These are phyloP conservation scores for Gobio occitaniae DNA, from an alignment of 2,797 vertebrate genomes.

Conservation along the genomic window DNA sequence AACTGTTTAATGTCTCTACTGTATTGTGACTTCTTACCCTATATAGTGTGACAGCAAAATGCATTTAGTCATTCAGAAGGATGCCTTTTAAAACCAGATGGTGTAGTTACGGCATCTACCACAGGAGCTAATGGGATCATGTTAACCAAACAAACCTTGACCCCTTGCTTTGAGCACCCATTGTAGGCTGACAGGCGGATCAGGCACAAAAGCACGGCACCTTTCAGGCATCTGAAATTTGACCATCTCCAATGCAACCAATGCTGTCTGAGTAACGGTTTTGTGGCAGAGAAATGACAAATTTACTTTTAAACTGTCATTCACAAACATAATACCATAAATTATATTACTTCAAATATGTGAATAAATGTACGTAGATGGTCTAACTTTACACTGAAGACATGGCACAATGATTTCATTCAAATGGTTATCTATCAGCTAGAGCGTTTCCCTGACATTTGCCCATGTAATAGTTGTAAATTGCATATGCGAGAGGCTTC, in stretches of 20 bases:
- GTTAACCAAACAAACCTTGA: constrained; percentile 11
- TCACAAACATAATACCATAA: neutral
- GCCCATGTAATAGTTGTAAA: constrained; percentile 38
- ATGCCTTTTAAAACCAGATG: neutral
- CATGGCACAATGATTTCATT: constrained; percentile 20
- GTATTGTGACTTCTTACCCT: neutral
- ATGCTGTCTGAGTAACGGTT: neutral
- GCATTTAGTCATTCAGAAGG: neutral
- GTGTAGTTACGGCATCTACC: neutral
- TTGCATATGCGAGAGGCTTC: constrained; percentile 17
- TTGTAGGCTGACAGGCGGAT: constrained; percentile 3
- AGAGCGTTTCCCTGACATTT: constrained; percentile 32
- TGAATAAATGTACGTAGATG: neutral
- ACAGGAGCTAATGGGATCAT: constrained; percentile 9
- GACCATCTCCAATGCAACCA: neutral
- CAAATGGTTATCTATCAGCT: constrained; percentile 8
- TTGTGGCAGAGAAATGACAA: neutral
- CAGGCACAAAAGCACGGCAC: neutral
- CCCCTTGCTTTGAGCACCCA: neutral
- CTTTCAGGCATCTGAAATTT: neutral
- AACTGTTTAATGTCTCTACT: neutral
- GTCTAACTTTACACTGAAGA: neutral
- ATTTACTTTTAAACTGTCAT: neutral
- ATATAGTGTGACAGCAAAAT: neutral
- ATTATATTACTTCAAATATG: neutral